phyloP scores from a whole-genome alignment of 1,140 invertebrate species.

The Euwallacea fornicatus region DNA sequence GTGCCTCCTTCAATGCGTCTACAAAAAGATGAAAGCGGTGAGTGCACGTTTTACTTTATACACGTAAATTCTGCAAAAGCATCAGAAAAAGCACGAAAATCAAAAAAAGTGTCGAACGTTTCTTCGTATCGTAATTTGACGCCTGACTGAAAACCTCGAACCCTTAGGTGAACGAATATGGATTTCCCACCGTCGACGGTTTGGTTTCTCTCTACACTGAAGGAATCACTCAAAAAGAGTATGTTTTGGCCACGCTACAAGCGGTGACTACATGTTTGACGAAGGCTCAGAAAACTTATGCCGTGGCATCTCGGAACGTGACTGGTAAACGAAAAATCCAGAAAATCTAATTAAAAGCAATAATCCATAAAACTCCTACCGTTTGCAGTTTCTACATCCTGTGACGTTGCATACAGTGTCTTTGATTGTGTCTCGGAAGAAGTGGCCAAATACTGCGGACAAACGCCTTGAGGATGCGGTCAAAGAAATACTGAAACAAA shows the following conservation, averaged over 20 bases:
- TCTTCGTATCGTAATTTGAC: background rate
- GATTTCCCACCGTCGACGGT: conserved; percentile 69
- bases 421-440: conserved; percentile 74
- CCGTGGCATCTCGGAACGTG: conserved; percentile 31
- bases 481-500: too few species aligned
- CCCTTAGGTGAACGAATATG: conserved; percentile 54
- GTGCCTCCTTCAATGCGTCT: conserved; percentile 68
- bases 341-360: background rate
- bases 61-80: background rate
- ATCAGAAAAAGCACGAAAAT: background rate
- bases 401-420: conserved; percentile 71
- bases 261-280: conserved; percentile 65
- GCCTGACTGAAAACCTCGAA: conserved; percentile 17
- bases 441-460: conserved; percentile 66
- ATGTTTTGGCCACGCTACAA: conserved; percentile 68
- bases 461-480: conserved; percentile 43
- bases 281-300: conserved; percentile 46
- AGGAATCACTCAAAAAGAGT: conserved; percentile 68
- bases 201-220: conserved; percentile 69
- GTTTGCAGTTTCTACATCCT: conserved; percentile 65
- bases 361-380: background rate
- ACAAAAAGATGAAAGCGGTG: conserved; percentile 68
- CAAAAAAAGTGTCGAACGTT: background rate
- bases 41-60: too few species aligned
- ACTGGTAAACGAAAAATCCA: background rate